phyloP scores from a whole-genome alignment of 2,888 invertebrate species.

The Archips xylosteana region DNA sequence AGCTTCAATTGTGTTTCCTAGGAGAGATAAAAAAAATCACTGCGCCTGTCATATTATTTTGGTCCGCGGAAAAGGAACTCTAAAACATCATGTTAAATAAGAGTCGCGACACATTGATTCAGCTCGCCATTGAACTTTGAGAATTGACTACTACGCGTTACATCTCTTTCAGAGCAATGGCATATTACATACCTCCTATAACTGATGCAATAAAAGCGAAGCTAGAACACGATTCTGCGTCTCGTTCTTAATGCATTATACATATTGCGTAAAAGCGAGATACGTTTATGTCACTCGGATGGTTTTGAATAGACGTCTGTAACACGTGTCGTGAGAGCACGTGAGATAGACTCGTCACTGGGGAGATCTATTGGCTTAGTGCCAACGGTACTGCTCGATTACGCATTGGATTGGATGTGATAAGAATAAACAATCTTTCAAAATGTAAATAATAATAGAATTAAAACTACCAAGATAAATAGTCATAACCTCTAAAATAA shows the following conservation, averaged over 20 bases:
- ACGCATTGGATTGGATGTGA: not conserved
- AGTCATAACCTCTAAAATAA: too few relatives aligned
- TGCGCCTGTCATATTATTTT: not conserved
- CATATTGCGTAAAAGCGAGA: not conserved
- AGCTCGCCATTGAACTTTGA: conserved; percentile 37
- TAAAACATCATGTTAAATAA: conserved; percentile 22
- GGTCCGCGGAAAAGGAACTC: conserved; percentile 11
- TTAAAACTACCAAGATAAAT: too few relatives aligned
- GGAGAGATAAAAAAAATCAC: not conserved
- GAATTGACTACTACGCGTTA: conserved; percentile 28
- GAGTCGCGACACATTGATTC: conserved; percentile 34
- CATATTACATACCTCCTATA: not conserved
- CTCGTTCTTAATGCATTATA: not conserved
- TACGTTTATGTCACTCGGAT: not conserved
- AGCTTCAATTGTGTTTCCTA: not conserved
- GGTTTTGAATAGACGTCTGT: not conserved
- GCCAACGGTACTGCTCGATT: not conserved
- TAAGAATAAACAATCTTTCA: not conserved
- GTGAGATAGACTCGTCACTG: conserved; percentile 17
- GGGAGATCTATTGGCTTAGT: not conserved
- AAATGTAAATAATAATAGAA: too few relatives aligned
- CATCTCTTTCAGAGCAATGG: not conserved
- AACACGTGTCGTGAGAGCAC: conserved; percentile 14
- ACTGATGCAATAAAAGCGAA: not conserved
- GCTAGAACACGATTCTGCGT: not conserved